Conservation (phyloP, 2,797 vertebrate genomes). For the Myiothlypis chrysogaster region DNA sequence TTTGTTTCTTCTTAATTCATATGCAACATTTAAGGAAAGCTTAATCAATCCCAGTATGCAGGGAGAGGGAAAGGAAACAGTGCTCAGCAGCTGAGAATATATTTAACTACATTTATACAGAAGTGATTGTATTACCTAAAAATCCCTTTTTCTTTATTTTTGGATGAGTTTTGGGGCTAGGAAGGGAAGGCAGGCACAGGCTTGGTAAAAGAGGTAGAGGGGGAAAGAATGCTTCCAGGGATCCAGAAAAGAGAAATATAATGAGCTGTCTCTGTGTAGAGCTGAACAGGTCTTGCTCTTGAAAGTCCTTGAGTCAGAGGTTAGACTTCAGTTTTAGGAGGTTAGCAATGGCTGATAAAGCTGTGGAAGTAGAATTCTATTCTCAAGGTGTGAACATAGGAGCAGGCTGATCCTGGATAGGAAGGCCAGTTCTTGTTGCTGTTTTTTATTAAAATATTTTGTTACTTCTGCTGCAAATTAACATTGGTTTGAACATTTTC, state of each 20-base stretch:
- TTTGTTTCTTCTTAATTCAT: constrained; percentile 33
- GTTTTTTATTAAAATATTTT: constrained; percentile 37
- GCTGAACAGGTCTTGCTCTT: not conserved
- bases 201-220: not conserved
- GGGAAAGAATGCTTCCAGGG: not conserved
- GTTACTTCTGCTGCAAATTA: constrained; percentile 49
- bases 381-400: not conserved
- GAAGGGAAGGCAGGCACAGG: not conserved
- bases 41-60: constrained; percentile 29
- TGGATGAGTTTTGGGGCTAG: not conserved
- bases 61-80: not conserved
- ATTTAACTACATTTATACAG: not conserved
- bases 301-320: not conserved
- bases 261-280: not conserved
- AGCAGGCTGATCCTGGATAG: not conserved
- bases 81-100: not conserved
- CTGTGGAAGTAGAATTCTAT: fast-evolving
- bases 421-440: not conserved
- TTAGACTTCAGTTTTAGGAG: not conserved
- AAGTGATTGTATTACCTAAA: constrained; percentile 1
- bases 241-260: not conserved
- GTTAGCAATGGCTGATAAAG: not conserved
- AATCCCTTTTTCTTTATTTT: not conserved
- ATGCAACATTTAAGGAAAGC: constrained; percentile 1
- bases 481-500: constrained; percentile 54